Evolutionary conservation across 2,113 vertebrate genomes (phyloP).

Genomic region (Lipophrys pholis): DNA sequence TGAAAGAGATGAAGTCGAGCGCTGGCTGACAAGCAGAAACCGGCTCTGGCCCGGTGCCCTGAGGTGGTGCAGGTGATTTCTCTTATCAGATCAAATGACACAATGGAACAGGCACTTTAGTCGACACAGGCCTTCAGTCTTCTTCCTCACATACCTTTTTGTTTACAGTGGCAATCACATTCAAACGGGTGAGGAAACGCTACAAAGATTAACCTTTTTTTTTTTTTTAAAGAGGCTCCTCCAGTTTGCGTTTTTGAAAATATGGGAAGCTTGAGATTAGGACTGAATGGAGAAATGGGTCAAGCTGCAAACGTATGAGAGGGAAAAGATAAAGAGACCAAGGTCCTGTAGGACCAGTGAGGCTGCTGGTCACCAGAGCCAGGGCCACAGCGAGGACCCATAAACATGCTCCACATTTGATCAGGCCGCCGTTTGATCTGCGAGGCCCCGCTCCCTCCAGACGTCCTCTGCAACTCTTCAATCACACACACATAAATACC

Average conservation of each 20-base stretch:
- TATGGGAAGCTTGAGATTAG: neutral
- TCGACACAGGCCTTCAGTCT: neutral
- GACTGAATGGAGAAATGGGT: constrained; percentile 73
- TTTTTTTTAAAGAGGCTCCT: neutral
- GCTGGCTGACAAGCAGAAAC: neutral
- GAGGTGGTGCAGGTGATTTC: neutral
- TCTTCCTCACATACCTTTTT: neutral
- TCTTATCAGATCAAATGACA: constrained; percentile 1
- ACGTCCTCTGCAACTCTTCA: constrained; percentile 31
- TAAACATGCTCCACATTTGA: constrained; percentile 78
- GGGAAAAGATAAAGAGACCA: constrained; percentile 43
- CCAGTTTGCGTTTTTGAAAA: neutral
- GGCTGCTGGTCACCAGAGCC: constrained; percentile 68
- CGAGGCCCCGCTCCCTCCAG: constrained; percentile 43
- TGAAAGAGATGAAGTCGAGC: neutral
- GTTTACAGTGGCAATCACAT: neutral
- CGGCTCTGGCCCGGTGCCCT: constrained; percentile 2
- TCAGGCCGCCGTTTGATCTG: constrained; percentile 72
- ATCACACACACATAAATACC: constrained; percentile 20
- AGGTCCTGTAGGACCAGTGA: constrained; percentile 62
- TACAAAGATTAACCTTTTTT: neutral
- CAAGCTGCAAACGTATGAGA: constrained; percentile 60
- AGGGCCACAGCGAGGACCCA: constrained; percentile 67
- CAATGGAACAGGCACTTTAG: neutral
- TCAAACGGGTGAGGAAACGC: neutral